A percentile compares a stretch with the other conserved stretches of the same genome.
These are phyloP conservation scores for Echinarachnius parma DNA, from an alignment of 53 echinoderm and acorn worm species.

Conservation along the genomic window DNA sequence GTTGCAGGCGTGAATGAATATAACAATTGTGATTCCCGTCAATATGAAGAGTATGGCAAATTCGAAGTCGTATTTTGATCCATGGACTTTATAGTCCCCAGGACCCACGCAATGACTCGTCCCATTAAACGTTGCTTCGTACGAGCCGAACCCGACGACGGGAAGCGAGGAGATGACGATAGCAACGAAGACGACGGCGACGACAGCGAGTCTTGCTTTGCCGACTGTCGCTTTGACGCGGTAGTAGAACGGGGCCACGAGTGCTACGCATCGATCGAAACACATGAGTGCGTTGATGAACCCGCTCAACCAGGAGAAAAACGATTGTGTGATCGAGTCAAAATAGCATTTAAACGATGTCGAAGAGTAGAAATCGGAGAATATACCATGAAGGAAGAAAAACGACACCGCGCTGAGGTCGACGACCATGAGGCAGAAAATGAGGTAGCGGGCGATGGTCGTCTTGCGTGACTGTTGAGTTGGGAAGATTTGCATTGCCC, in stretches of 20 bases:
- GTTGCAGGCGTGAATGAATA: constrained; percentile 53
- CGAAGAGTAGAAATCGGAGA: constrained; percentile 3
- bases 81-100: constrained; percentile 43
- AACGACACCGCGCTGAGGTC: constrained; percentile 47
- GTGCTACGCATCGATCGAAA: constrained; percentile 52
- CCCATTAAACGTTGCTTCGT: constrained; percentile 28
- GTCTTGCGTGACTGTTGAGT: constrained; percentile 14
- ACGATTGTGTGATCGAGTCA: constrained; percentile 40
- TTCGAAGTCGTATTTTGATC: constrained; percentile 41
- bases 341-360: constrained; percentile 45
- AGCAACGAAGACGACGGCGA: constrained; percentile 22
- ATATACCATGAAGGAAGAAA: constrained; percentile 52
- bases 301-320: constrained; percentile 65
- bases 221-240: constrained; percentile 48
- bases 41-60: constrained; percentile 51
- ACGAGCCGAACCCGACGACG: constrained; percentile 59
- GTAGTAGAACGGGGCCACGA: constrained; percentile 58
- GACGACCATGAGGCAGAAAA: constrained; percentile 40
- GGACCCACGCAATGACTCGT: constrained; percentile 58
- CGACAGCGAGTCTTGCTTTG: constrained; percentile 49
- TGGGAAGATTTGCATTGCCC: constrained; percentile 1
- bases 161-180: constrained; percentile 27
- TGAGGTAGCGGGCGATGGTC: constrained; percentile 33
- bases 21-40: constrained; percentile 37
- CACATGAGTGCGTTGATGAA: constrained; percentile 61